These are phyloP conservation scores for Trachythela sp. DNA, from an alignment of 64 coral and sea anemone genomes.

Conservation along the genomic window DNA sequence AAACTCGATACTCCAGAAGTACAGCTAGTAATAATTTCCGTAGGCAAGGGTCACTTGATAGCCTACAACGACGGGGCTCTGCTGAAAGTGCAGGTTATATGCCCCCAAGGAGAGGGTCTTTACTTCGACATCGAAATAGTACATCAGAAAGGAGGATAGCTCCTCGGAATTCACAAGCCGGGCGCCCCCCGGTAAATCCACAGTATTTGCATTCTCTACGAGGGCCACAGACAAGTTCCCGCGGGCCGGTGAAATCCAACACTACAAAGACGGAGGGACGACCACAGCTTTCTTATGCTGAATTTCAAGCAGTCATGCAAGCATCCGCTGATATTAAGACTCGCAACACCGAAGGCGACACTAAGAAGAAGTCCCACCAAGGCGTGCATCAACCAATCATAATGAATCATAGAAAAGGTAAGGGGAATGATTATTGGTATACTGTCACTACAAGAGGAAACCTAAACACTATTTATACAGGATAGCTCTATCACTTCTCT, in stretches of 20 bases:
- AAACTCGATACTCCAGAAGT: neutral
- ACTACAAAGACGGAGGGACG: neutral
- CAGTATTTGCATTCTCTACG: constrained; percentile 19
- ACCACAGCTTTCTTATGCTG: constrained; percentile 74
- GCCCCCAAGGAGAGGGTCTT: constrained; percentile 43
- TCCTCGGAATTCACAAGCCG: constrained; percentile 4
- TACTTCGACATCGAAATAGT: constrained; percentile 71
- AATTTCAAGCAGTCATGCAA: constrained; percentile 90
- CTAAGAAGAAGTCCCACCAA: neutral
- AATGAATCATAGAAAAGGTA: constrained; percentile 6
- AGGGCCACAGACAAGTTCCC: neutral
- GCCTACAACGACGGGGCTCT: constrained; percentile 63
- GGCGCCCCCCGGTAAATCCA: constrained; percentile 53
- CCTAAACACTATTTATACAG: no score
- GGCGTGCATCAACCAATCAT: neutral
- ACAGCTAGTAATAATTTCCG: constrained; percentile 14
- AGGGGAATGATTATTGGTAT: neutral
- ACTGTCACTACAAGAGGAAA: no score
- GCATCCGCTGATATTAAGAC: constrained; percentile 46
- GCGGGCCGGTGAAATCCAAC: neutral
- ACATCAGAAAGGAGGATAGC: constrained; percentile 39
- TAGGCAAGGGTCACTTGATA: constrained; percentile 83
- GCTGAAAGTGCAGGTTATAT: constrained; percentile 54
- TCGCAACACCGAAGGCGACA: neutral
- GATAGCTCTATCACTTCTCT: no score